These are phyloP conservation scores for Pangasius sanitwongsei DNA, from an alignment of 2,797 vertebrate species.

Conservation along the genomic window DNA sequence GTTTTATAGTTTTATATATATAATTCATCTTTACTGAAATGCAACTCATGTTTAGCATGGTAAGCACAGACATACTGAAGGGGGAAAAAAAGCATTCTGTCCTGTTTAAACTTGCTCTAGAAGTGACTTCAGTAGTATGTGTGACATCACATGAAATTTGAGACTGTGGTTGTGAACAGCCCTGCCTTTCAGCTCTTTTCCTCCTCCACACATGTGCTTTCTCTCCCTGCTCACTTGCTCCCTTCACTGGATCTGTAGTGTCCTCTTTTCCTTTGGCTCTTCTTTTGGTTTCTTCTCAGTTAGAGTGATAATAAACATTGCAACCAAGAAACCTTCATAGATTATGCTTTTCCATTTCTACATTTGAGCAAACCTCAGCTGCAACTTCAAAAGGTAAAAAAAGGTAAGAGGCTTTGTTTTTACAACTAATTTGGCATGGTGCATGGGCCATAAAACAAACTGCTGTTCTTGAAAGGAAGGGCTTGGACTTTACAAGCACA, in stretches of 20 bases:
- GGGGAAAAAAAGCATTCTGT: constrained; percentile 10
- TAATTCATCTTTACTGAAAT: neutral
- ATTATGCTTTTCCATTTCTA: constrained; percentile 39
- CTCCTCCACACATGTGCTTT: constrained; percentile 64
- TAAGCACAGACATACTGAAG: neutral
- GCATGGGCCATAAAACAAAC: constrained; percentile 52
- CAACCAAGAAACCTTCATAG: constrained; percentile 40
- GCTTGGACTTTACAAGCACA: constrained; percentile 20
- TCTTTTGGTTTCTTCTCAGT: constrained; percentile 42
- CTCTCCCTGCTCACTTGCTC: constrained; percentile 53
- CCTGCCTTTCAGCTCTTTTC: constrained; percentile 61
- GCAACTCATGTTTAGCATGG: neutral
- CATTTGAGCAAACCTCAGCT: constrained; percentile 14
- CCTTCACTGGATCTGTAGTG: constrained; percentile 47
- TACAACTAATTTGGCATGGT: constrained; percentile 52
- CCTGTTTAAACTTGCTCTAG: constrained; percentile 51
- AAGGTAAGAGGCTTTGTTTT: constrained; percentile 64
- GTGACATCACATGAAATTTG: constrained; percentile 78
- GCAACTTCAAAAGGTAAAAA: constrained; percentile 60
- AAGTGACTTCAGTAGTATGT: constrained; percentile 58
- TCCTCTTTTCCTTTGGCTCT: constrained; percentile 48
- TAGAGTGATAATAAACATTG: constrained; percentile 39
- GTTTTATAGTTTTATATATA: neutral
- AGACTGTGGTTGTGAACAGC: constrained; percentile 64
- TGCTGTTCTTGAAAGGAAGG: constrained; percentile 52